Evolutionary conservation across 2,888 invertebrate species (phyloP).

Genomic region (Microctonus brassicae): DNA sequence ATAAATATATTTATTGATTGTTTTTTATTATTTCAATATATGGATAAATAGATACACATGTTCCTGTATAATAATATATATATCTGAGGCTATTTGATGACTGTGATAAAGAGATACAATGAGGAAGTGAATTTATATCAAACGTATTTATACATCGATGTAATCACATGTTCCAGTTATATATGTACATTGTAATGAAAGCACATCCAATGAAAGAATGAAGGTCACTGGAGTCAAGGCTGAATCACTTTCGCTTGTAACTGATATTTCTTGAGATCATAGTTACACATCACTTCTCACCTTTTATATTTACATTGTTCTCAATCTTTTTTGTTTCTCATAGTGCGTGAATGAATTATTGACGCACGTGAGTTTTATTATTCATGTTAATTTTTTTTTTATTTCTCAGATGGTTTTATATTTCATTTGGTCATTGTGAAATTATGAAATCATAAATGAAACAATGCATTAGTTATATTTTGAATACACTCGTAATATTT

Average conservation of each 20-base stretch:
- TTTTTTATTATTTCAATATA: no score
- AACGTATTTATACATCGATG: not conserved
- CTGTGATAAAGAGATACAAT: not conserved
- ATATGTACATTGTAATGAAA: no score
- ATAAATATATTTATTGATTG: no score
- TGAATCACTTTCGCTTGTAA: conserved; percentile 61
- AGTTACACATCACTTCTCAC: conserved; percentile 61
- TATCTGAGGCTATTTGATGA: no score
- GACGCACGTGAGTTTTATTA: not conserved
- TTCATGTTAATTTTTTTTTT: not conserved
- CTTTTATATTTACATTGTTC: conserved; percentile 9
- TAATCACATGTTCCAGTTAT: not conserved
- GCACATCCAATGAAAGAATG: conserved; percentile 15
- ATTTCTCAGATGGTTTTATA: not conserved
- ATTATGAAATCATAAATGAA: not conserved
- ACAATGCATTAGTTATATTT: no score
- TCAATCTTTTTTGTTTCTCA: not conserved
- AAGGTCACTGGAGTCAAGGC: conserved; percentile 62
- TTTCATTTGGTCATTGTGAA: not conserved
- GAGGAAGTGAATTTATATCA: not conserved
- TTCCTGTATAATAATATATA: no score
- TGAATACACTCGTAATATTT: not conserved
- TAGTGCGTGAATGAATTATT: not conserved
- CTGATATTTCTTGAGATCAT: conserved; percentile 62
- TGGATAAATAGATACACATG: no score